Conservation (phyloP, 2,797 vertebrate species). For the Anguilla pacifica region DNA sequence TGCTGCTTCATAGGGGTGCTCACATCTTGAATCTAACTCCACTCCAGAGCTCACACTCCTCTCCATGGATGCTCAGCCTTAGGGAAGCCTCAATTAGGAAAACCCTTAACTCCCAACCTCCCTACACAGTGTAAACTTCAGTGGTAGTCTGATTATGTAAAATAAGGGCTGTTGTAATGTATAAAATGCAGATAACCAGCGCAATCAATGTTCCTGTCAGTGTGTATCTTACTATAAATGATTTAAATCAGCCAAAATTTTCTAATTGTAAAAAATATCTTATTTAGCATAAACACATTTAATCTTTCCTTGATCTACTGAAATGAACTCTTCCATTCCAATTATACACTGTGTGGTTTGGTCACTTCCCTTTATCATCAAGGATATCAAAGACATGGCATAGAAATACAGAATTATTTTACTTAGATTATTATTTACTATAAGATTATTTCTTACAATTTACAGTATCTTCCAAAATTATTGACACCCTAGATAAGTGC, state of each 20-base stretch:
- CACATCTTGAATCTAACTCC: conserved; percentile 11
- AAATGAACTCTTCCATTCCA: background rate
- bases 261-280: no score
- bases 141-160: background rate
- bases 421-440: background rate
- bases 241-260: no score
- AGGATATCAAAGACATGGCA: background rate
- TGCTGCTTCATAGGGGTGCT: background rate
- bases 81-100: background rate
- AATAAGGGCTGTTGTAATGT: background rate
- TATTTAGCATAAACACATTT: no score
- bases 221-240: no score
- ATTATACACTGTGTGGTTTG: background rate
- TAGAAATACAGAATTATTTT: background rate
- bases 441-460: background rate
- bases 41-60: background rate
- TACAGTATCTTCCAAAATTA: no score
- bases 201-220: background rate
- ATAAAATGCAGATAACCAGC: background rate
- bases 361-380: background rate
- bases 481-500: no score
- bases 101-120: background rate
- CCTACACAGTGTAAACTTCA: background rate
- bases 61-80: background rate
- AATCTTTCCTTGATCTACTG: background rate